Conservation (phyloP, 1,140 invertebrate species). For the Meteorus sp. region DNA sequence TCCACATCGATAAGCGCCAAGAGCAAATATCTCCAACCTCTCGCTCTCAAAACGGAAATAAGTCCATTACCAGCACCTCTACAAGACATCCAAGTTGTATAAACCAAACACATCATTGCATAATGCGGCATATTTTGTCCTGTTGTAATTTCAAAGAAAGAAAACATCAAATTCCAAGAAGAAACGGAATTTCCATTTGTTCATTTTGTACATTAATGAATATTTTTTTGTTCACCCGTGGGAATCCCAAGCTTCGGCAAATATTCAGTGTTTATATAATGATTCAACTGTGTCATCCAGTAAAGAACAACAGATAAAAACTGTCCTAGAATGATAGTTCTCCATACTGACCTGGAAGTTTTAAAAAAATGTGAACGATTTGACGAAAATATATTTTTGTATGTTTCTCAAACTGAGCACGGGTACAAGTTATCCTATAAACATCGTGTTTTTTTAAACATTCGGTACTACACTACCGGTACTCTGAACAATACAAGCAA, state of each 20-base stretch:
- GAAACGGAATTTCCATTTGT: too few species aligned
- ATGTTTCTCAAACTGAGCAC: background rate
- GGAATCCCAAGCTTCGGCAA: conserved; percentile 66
- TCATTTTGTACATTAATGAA: background rate
- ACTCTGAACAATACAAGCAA: too few species aligned
- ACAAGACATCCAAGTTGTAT: conserved; percentile 75
- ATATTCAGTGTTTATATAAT: conserved; percentile 70
- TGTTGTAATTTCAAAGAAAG: conserved; percentile 42
- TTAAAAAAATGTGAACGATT: conserved; percentile 11
- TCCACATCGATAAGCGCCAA: conserved; percentile 80
- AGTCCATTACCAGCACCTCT: conserved; percentile 66
- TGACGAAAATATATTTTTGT: conserved; percentile 20
- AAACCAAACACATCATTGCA: conserved; percentile 73
- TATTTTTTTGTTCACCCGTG: conserved; percentile 60
- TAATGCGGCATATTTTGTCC: conserved; percentile 83
- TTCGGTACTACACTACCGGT: too few species aligned
- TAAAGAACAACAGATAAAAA: conserved; percentile 74
- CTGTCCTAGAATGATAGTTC: conserved; percentile 76
- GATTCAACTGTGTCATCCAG: conserved; percentile 75
- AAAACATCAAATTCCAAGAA: conserved; percentile 13
- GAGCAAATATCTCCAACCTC: conserved; percentile 75
- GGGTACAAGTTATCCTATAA: too few species aligned
- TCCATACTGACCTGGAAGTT: conserved; percentile 71
- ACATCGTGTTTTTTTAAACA: too few species aligned
- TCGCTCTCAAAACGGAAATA: conserved; percentile 67